phyloP scores from a whole-genome alignment of 2,797 vertebrate genomes.

The Phyllotis vaccarum region DNA sequence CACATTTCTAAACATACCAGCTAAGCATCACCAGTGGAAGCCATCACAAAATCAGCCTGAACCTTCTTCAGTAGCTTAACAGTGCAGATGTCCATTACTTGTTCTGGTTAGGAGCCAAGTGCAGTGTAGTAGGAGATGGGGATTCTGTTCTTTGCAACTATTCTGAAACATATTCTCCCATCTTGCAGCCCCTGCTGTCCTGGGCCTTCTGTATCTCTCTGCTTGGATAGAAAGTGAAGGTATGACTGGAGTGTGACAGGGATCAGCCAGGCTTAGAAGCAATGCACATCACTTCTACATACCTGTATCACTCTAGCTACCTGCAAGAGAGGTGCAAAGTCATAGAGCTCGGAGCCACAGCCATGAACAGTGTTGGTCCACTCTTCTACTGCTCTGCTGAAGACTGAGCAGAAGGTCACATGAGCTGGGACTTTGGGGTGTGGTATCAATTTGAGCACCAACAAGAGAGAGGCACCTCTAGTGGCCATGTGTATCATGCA shows the following conservation, averaged over 20 bases:
- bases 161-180: not conserved
- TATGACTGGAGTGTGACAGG: too few relatives aligned
- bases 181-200: not conserved
- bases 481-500: not conserved
- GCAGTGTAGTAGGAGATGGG: not conserved
- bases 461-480: not conserved
- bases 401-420: not conserved
- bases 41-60: not conserved
- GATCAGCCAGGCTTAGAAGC: not conserved
- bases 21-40: not conserved
- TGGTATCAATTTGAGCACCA: not conserved
- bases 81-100: not conserved
- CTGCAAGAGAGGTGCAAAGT: not conserved
- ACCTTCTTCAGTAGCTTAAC: not conserved
- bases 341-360: not conserved
- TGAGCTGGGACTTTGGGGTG: not conserved
- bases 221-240: not conserved
- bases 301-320: not conserved
- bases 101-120: not conserved
- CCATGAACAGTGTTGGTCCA: not conserved
- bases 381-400: not conserved
- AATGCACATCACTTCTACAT: accelerated
- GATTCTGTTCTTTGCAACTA: not conserved
- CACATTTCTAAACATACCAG: not conserved
- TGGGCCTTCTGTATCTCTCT: not conserved